Evolutionary conservation across 2,797 vertebrate species (phyloP).

Genomic region (Platalea minor): DNA sequence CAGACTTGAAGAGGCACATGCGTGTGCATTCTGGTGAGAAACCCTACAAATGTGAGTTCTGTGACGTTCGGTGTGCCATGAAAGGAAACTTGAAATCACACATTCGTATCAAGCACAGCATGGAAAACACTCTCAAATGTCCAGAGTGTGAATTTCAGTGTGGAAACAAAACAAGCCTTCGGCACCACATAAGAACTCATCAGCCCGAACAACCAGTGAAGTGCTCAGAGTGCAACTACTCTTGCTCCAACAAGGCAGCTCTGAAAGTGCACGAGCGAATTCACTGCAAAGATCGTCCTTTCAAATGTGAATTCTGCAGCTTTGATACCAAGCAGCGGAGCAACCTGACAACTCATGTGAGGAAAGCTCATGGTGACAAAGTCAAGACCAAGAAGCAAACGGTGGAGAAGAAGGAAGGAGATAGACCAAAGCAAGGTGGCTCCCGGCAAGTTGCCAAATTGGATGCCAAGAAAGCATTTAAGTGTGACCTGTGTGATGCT

Average conservation of each 20-base stretch:
- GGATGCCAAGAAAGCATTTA: slow-evolving; percentile 88
- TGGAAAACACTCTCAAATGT: slow-evolving; percentile 84
- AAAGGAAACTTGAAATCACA: slow-evolving; percentile 98
- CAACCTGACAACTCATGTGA: slow-evolving; percentile 91
- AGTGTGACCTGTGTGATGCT: slow-evolving; percentile 87
- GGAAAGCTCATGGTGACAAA: slow-evolving; percentile 87
- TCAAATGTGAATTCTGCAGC: slow-evolving; percentile 86
- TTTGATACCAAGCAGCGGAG: slow-evolving; percentile 96
- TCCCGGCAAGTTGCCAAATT: slow-evolving; percentile 87
- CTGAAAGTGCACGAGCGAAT: slow-evolving; percentile 91
- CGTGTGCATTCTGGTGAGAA: slow-evolving; percentile 97
- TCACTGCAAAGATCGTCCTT: slow-evolving; percentile 92
- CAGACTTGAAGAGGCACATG: slow-evolving; percentile 94
- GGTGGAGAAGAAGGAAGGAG: slow-evolving; percentile 59
- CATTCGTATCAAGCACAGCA: slow-evolving; percentile 89
- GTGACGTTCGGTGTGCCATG: slow-evolving; percentile 96
- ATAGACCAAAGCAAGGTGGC: slow-evolving; percentile 71
- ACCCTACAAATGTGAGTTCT: slow-evolving; percentile 95
- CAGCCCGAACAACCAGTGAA: slow-evolving; percentile 87
- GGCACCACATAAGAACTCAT: slow-evolving; percentile 89
- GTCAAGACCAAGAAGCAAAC: slow-evolving; percentile 71
- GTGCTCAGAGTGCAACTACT: slow-evolving; percentile 90
- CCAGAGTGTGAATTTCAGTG: slow-evolving; percentile 89
- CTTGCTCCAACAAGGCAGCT: slow-evolving; percentile 90
- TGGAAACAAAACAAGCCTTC: slow-evolving; percentile 86